phyloP scores from a whole-genome alignment of 1,140 invertebrate species.

The Aphelenchoides avenae region DNA sequence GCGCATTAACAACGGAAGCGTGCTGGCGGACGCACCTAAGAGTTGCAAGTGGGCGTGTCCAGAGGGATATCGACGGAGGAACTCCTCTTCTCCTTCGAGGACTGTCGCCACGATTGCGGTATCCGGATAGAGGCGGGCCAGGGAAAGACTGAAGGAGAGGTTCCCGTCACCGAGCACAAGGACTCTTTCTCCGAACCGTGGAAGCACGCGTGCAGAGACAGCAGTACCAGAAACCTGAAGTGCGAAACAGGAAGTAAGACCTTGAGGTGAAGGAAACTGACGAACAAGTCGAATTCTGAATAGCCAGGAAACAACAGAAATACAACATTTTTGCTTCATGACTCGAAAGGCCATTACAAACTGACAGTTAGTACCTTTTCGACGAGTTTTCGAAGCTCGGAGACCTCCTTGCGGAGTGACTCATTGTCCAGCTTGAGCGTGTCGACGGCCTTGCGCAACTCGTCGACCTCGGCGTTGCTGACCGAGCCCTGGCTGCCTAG shows the following conservation, averaged over 20 bases:
- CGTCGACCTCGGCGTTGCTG: slow-evolving; percentile 6
- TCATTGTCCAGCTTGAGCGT: slow-evolving; percentile 8
- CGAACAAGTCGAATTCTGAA: neutral
- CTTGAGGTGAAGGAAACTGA: neutral
- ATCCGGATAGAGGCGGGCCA: slow-evolving; percentile 23
- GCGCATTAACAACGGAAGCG: too few species aligned
- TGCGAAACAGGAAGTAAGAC: neutral
- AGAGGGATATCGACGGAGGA: slow-evolving; percentile 29
- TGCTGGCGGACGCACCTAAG: slow-evolving; percentile 23
- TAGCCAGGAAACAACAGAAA: neutral
- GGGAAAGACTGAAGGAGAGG: slow-evolving; percentile 37
- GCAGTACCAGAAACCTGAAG: neutral
- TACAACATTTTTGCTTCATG: neutral
- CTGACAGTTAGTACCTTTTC: slow-evolving; percentile 19
- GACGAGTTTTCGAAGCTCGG: slow-evolving; percentile 6
- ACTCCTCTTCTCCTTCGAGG: slow-evolving; percentile 38
- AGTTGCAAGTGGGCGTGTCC: slow-evolving; percentile 11
- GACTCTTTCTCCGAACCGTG: slow-evolving; percentile 9
- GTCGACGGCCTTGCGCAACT: slow-evolving; percentile 10
- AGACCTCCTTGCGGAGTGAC: slow-evolving; percentile 9
- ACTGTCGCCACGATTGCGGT: slow-evolving; percentile 35
- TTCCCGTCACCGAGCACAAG: slow-evolving; percentile 51
- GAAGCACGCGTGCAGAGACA: slow-evolving; percentile 1
- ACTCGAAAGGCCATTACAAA: too few species aligned
- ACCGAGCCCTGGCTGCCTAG: too few species aligned